phyloP scores from a whole-genome alignment of 2,888 invertebrate species.

The Empis stercorea region DNA sequence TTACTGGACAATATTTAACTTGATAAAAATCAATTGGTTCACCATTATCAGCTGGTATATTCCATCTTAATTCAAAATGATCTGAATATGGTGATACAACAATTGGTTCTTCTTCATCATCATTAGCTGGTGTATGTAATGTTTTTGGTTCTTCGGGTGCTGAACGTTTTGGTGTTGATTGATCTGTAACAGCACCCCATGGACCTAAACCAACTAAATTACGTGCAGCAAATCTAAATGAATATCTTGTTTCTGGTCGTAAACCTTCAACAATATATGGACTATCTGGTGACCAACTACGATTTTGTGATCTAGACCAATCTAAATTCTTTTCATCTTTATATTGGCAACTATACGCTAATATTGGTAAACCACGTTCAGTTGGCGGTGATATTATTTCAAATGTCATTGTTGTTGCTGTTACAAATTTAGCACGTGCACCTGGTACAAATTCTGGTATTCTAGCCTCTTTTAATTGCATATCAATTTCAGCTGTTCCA shows the following conservation, averaged over 20 bases:
- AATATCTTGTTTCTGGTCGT: constrained; percentile 61
- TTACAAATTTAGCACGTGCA: constrained; percentile 53
- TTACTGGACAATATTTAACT: constrained; percentile 69
- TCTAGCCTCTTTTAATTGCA: constrained; percentile 60
- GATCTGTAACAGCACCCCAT: constrained; percentile 52
- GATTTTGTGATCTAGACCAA: constrained; percentile 56
- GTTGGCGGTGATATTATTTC: constrained; percentile 60
- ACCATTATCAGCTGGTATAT: constrained; percentile 76
- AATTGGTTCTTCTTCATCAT: constrained; percentile 37
- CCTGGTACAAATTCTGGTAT: constrained; percentile 53
- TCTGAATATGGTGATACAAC: constrained; percentile 55
- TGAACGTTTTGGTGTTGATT: constrained; percentile 64
- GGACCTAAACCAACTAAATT: constrained; percentile 72
- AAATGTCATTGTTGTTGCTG: constrained; percentile 76
- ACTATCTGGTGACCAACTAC: constrained; percentile 68
- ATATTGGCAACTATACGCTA: constrained; percentile 62
- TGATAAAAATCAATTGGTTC: constrained; percentile 75
- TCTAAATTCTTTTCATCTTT: constrained; percentile 46
- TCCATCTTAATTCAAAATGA: constrained; percentile 73
- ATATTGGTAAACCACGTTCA: constrained; percentile 62
- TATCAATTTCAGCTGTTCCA: constrained; percentile 53
- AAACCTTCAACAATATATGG: constrained; percentile 71
- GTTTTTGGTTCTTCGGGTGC: constrained; percentile 62
- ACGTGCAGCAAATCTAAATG: constrained; percentile 69
- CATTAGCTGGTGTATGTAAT: constrained; percentile 37